These are phyloP conservation scores for Sebastes kiyomatsui DNA, from an alignment of 2,797 vertebrate species.

Conservation along the genomic window DNA sequence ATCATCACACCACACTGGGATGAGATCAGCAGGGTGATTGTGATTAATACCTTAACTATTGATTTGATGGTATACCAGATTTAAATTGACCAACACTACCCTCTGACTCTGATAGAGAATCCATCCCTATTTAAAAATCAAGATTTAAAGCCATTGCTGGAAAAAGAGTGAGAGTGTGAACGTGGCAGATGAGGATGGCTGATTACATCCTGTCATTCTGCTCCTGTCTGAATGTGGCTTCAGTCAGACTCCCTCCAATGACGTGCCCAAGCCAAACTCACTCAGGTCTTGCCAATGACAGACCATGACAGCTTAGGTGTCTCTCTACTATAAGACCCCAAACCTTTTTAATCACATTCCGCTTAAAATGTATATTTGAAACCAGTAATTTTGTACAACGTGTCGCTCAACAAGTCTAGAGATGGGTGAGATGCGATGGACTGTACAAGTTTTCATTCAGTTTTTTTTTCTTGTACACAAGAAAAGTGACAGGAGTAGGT, in stretches of 20 bases:
- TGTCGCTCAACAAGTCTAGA: neutral
- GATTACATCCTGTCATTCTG: neutral
- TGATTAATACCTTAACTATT: neutral
- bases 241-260: neutral
- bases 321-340: neutral
- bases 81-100: too few relatives aligned
- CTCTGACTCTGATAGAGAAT: neutral
- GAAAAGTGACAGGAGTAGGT: neutral
- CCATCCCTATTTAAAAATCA: neutral
- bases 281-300: neutral
- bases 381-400: neutral
- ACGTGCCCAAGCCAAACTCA: neutral
- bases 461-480: neutral
- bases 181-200: neutral
- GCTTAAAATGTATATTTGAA: neutral
- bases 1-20: neutral
- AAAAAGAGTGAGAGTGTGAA: neutral
- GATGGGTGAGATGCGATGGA: neutral
- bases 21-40: neutral
- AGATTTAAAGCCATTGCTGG: neutral
- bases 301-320: neutral
- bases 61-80: neutral
- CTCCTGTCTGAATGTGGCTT: neutral
- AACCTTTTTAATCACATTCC: neutral
- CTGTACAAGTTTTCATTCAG: neutral